A percentile compares a stretch with the other conserved stretches of the same genome.
Conservation (phyloP, 2,113 vertebrate species). For the Hemiscyllium ocellatum region DNA sequence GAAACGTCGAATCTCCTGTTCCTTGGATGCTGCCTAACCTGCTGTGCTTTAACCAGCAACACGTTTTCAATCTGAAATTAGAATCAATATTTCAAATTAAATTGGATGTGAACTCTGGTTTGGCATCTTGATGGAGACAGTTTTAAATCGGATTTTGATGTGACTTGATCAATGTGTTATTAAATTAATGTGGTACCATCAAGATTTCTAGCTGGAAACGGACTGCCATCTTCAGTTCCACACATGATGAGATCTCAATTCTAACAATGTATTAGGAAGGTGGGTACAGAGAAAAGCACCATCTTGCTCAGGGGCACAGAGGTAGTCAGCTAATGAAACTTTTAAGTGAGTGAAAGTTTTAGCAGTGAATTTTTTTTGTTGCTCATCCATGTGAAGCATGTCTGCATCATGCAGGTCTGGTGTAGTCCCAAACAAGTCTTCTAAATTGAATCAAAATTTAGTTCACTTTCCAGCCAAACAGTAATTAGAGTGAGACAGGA, state of each 20-base stretch:
- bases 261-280: not conserved
- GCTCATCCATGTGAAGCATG: not conserved
- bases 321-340: not conserved
- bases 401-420: not conserved
- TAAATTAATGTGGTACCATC: not conserved
- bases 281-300: not conserved
- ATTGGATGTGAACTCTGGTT: not conserved
- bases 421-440: not conserved
- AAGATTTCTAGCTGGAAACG: not conserved
- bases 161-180: not conserved
- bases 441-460: not conserved
- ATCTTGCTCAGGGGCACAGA: not conserved
- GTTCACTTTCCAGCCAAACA: not conserved
- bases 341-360: not conserved
- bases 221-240: not conserved
- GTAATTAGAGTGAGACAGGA: too few species aligned
- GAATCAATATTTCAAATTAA: conserved; percentile 8
- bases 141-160: not conserved
- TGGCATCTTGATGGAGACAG: not conserved
- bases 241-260: not conserved
- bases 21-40: too few species aligned
- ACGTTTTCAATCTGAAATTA: not conserved
- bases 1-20: too few species aligned
- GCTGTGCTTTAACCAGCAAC: too few species aligned
- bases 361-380: not conserved